Evolutionary conservation across 2,113 vertebrate species (phyloP).

Genomic region (Empidonax traillii): DNA sequence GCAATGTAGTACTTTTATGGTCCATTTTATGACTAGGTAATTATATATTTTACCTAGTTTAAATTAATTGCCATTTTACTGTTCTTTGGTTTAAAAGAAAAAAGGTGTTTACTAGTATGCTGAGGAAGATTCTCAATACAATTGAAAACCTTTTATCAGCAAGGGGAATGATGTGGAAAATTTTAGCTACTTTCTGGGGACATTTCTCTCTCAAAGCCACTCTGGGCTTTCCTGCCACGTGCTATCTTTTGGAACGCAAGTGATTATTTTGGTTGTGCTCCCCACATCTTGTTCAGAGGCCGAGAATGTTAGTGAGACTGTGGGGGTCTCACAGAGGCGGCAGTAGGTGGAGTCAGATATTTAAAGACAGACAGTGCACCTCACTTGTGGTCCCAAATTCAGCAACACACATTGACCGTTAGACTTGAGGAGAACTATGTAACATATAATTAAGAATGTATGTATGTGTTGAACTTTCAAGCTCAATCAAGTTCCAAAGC

Average conservation of each 20-base stretch:
- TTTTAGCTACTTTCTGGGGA: conserved; percentile 28
- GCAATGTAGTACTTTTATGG: conserved; percentile 49
- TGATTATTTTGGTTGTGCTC: conserved; percentile 16
- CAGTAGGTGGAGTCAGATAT: not conserved
- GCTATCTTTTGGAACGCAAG: conserved; percentile 18
- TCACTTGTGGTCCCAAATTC: not conserved
- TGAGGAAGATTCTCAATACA: not conserved
- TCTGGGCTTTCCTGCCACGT: not conserved
- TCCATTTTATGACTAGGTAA: conserved; percentile 58
- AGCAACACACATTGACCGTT: not conserved
- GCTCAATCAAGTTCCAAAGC: not conserved
- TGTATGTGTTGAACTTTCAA: not conserved
- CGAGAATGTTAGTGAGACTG: not conserved
- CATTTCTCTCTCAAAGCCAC: not conserved
- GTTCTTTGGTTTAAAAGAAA: conserved; percentile 38
- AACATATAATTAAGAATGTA: not conserved
- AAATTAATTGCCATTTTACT: conserved; percentile 61
- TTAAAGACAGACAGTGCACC: not conserved
- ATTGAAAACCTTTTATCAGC: conserved; percentile 34
- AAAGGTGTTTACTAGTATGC: conserved; percentile 11
- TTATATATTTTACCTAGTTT: conserved; percentile 63
- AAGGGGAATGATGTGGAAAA: conserved; percentile 47
- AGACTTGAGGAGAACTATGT: not conserved
- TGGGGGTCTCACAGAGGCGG: not conserved
- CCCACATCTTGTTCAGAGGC: not conserved